phyloP scores from a whole-genome alignment of 1,140 invertebrate species.

The Eubasilissa regina region DNA sequence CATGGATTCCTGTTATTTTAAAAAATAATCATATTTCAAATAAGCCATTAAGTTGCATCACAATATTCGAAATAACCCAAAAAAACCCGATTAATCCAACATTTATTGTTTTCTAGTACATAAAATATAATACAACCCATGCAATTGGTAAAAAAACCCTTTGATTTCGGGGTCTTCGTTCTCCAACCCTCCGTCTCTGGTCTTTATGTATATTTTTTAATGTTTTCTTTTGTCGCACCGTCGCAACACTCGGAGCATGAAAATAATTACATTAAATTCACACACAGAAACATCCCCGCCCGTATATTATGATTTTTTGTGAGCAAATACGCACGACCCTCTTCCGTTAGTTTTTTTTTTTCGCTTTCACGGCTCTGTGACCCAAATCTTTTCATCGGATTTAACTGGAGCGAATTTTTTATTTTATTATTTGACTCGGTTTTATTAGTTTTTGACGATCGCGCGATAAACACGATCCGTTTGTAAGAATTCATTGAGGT shows the following conservation, averaged over 20 bases:
- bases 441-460: conserved; percentile 18
- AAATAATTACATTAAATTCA: conserved; percentile 53
- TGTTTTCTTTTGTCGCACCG: conserved; percentile 32
- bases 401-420: background rate
- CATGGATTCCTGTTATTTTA: conserved; percentile 14
- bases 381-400: conserved; percentile 24
- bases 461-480: background rate
- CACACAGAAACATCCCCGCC: conserved; percentile 26
- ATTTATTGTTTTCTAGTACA: conserved; percentile 30
- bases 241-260: conserved; percentile 49
- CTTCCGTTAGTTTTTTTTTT: conserved; percentile 20
- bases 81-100: conserved; percentile 19
- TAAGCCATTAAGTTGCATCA: background rate
- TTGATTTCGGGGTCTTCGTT: too few relatives aligned
- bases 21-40: conserved; percentile 6
- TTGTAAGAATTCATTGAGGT: conserved; percentile 8
- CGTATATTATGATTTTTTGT: conserved; percentile 19
- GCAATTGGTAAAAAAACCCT: conserved; percentile 3
- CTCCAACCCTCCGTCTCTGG: too few relatives aligned
- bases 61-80: background rate
- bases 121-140: conserved; percentile 28
- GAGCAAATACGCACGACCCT: conserved; percentile 5
- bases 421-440: conserved; percentile 3
- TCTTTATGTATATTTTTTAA: background rate
- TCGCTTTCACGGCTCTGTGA: conserved; percentile 12